These are phyloP conservation scores for Dichetophora obliterata DNA, from an alignment of 2,888 invertebrate genomes.

Conservation along the genomic window DNA sequence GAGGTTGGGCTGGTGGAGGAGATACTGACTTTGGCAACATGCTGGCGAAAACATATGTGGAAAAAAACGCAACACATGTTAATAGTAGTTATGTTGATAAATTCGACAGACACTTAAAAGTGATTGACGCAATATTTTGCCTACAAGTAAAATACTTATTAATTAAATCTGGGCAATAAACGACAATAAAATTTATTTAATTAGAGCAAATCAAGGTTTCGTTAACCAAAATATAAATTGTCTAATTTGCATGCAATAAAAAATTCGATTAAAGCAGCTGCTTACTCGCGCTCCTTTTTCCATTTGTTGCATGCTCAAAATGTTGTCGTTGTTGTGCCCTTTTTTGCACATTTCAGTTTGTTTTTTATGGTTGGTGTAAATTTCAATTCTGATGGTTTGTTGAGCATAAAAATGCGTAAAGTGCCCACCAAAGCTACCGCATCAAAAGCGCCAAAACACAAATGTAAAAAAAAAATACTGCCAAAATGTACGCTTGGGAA, in stretches of 20 bases:
- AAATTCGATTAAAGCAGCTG: no score
- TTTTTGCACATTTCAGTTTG: not conserved
- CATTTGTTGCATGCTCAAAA: not conserved
- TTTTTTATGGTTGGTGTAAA: not conserved
- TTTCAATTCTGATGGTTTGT: not conserved
- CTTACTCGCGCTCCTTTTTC: not conserved
- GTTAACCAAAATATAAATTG: no score
- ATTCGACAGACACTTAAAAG: no score
- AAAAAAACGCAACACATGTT: not conserved
- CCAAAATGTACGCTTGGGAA: no score
- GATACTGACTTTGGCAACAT: not conserved
- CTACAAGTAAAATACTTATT: no score
- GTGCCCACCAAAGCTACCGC: not conserved
- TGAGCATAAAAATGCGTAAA: not conserved
- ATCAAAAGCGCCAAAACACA: not conserved
- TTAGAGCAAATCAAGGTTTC: no score
- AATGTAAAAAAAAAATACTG: not conserved
- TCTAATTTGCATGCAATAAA: no score
- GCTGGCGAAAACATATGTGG: not conserved
- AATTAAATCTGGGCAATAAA: no score
- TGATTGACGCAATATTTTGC: no score
- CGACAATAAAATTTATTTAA: no score
- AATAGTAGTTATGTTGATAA: no score
- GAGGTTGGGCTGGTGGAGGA: no score
- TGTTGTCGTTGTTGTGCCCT: not conserved